Base-by-base conservation (phyloP, 64 coral and sea anemone species). In the Orbicella faveolata region DNA sequence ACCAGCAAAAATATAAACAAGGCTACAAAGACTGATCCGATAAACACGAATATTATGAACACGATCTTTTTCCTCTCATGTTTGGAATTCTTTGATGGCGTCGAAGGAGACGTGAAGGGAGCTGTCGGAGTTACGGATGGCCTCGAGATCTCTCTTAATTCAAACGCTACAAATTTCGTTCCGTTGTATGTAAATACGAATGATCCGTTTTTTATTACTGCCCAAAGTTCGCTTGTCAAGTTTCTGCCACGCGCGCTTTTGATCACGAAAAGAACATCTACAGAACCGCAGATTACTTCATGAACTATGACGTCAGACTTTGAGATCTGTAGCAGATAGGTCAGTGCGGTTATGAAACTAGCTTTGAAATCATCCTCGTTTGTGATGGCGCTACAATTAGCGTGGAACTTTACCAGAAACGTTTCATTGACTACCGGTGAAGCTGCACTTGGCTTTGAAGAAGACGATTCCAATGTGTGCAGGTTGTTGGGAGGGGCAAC, bases 21-120 rank as follows among this genome's bases (percentile, higher is more conserved):
- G 1, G 89, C 89, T 57, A 51, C 89, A 77, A 91, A 91, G 25
- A 85, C 63, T 35, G 78, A 44, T 14, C 61, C 25, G 63, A 91
- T 76, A 1, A 91, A 84, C 15, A 91, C 25, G n/a, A 91, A 91
- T 25, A 84, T 17, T 21, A 91, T 91, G n/a, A 84, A 84, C 2
- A 84, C 36, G 11, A 84, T 37, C 65, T 75, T 64, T 85, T 77
- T 63, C 36, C 51, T 91, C 77, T 66, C 80, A 21, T 75, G 39
- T 30, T 52, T 62, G 80, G n/a, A 83, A 74, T n/a, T 82, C 1
- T 15, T 6, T 74, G 78, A 74, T 20, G 89, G 89, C 52, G 11
- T 82, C 3, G 17, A 74, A 35, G 10, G 2, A 25, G 66, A 37
- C 15, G 61, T 78, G 0, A 64, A n/a, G 7, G 36, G 6, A 14